These are phyloP conservation scores for Drosophila chauvacae DNA, from an alignment of 1,140 invertebrate genomes.

Conservation along the genomic window DNA sequence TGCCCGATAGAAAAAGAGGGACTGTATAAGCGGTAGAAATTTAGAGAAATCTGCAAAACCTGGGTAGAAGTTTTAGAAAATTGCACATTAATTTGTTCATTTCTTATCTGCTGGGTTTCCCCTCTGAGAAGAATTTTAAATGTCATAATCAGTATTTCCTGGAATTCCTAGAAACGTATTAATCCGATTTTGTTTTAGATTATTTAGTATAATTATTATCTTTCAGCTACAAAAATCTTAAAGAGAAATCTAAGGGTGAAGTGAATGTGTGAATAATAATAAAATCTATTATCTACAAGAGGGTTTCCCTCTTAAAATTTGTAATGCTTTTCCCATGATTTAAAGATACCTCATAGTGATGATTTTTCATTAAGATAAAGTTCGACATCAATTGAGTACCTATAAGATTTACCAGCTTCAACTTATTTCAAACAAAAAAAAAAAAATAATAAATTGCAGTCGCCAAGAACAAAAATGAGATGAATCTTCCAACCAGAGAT, in stretches of 20 bases:
- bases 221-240: too few relatives aligned
- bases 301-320: too few relatives aligned
- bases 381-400: too few relatives aligned
- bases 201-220: background rate
- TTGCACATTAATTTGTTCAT: too few relatives aligned
- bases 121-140: background rate
- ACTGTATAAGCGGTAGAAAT: background rate
- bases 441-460: constrained; percentile 14
- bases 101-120: background rate
- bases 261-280: too few relatives aligned
- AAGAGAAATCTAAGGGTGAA: too few relatives aligned
- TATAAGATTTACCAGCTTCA: background rate
- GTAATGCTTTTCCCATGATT: too few relatives aligned
- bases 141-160: background rate
- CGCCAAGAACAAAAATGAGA: constrained; percentile 13
- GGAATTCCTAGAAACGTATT: too few relatives aligned
- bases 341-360: too few relatives aligned
- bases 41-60: background rate
- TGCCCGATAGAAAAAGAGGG: constrained; percentile 10
- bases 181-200: background rate
- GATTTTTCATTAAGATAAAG: too few relatives aligned
- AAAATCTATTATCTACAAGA: too few relatives aligned
- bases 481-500: constrained; percentile 20
- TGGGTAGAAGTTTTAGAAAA: background rate
- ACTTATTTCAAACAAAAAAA: background rate